A percentile compares a stretch with the other conserved stretches of the same genome.
phyloP scores from a whole-genome alignment of 2,888 invertebrate genomes.

The Adineta ricciae region DNA sequence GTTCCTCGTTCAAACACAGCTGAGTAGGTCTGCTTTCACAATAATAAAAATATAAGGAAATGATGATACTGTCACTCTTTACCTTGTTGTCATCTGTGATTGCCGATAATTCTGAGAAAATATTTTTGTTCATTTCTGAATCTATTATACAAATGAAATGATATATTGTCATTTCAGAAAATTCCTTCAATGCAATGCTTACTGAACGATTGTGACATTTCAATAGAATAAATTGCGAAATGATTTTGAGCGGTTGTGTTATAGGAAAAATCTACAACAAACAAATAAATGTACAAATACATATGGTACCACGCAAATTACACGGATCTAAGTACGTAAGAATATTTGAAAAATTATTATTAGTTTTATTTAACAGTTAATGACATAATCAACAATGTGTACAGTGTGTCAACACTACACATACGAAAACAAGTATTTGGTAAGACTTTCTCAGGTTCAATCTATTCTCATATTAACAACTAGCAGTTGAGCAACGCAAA shows the following conservation, averaged over 20 bases:
- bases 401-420: no score
- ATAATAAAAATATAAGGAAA: background rate
- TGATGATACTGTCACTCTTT: background rate
- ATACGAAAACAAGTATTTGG: no score
- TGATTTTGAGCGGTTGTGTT: no score
- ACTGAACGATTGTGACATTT: background rate
- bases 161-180: background rate
- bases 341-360: background rate
- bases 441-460: no score
- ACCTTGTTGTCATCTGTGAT: background rate
- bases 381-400: no score
- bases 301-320: background rate
- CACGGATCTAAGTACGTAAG: background rate
- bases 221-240: background rate
- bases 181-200: background rate
- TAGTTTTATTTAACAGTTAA: background rate
- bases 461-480: background rate
- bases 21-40: background rate
- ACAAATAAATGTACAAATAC: background rate
- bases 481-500: background rate
- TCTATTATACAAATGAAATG: background rate
- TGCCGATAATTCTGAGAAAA: background rate
- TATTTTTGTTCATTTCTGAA: background rate
- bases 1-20: background rate
- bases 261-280: conserved; percentile 6